Conservation (phyloP, 2,888 invertebrate species). For the Dryomyza anilis region DNA sequence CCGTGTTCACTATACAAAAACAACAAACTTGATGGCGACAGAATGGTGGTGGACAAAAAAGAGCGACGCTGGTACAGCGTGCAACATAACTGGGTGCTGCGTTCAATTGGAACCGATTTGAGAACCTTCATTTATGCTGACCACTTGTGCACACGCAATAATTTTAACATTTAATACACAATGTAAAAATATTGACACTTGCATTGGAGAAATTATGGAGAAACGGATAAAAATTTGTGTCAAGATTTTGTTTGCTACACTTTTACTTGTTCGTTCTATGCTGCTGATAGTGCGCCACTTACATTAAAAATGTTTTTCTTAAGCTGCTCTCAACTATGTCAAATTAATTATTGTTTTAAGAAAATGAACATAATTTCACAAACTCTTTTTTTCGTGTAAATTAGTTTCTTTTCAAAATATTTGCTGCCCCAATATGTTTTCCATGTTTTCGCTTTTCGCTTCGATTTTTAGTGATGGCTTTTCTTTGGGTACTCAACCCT, state of each 20-base stretch:
- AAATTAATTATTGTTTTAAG: neutral
- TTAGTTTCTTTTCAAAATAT: slow-evolving; percentile 11
- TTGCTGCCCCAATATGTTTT: slow-evolving; percentile 23
- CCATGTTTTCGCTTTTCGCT: slow-evolving; percentile 21
- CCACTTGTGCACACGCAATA: neutral
- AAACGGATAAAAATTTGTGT: slow-evolving; percentile 11
- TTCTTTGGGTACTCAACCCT: no score
- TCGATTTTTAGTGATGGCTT: neutral
- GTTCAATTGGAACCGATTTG: neutral
- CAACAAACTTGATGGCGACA: neutral
- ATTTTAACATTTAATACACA: slow-evolving; percentile 1
- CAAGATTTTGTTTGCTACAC: slow-evolving; percentile 21
- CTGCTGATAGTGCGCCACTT: neutral
- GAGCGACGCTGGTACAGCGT: neutral
- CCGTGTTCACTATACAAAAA: no score
- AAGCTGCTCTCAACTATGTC: neutral
- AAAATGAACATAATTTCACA: neutral
- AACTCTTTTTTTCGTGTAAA: neutral
- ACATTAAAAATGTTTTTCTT: no score
- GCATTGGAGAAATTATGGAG: neutral
- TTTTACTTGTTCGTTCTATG: neutral
- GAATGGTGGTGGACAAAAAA: neutral
- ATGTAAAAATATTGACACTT: neutral
- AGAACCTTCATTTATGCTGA: neutral
- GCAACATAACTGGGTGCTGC: neutral